Base-by-base conservation (phyloP, 2,797 vertebrate genomes). In the Hydrolagus colliei region DNA sequence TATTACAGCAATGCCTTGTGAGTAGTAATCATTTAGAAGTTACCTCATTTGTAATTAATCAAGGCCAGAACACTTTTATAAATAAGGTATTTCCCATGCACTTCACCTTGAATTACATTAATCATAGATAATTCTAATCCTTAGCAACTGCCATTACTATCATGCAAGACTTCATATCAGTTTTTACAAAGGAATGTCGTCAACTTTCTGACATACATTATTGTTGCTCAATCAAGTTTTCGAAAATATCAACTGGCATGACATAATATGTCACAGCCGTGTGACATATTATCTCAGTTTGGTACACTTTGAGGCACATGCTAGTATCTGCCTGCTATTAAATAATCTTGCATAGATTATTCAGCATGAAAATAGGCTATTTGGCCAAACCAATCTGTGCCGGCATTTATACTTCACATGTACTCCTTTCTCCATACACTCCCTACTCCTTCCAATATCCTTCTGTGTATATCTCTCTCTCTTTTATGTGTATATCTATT, bases 101-200 rank as follows among this genome's bases (percentile, higher is more conserved):
- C 32, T 10, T 84, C 35, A 84, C 79, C 79, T 41, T 84, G 32
- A 71, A 68, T 63, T 84, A 10, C 62, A 82, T 84, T 84, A 84
- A 84, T 84, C 65, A 84, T 67, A 41, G 65, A 84, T 84, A 84
- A 52, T 71, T 16, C 9, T 84, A 71, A 84, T 35, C 52, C 59
- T 77, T 67, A 84, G 20, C 1, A 71, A 68, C 71, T 67, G 41
- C 27, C 35, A 84, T 84, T 84, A 63, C 71, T 65, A 71, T 35
- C 41, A 84, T 84, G 65, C 79, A 71, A 71, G 65, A 84, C 79
- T 84, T 84, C 9, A 84, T 32, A 84, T 18, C 16, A 84, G 67
- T 18, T 41, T 68, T 68, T 84, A 35, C 79, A 84, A 84, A 41
- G 65, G 35, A 84, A 82, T 41, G 79, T 62, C 63, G 67, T 68